Evolutionary conservation across 2,113 vertebrate genomes (phyloP).

Genomic region (Phycodurus eques): DNA sequence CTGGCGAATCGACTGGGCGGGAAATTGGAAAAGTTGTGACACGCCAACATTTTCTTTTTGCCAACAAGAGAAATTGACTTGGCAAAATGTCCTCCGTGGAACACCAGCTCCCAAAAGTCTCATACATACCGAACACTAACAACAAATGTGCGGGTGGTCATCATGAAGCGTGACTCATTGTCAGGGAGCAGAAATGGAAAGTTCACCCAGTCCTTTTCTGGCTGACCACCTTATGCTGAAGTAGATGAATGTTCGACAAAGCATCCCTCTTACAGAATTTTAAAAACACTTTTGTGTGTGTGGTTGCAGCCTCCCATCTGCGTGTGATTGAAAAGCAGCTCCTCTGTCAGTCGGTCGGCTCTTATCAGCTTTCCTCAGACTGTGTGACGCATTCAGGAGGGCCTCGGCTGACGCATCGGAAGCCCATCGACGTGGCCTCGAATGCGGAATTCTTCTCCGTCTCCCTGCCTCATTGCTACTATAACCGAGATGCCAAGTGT

Average conservation of each 20-base stretch:
- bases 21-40: constrained; percentile 46
- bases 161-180: no score
- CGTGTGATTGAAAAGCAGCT: constrained; percentile 38
- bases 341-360: constrained; percentile 32
- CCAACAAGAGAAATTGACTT: constrained; percentile 58
- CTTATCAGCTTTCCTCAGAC: constrained; percentile 65
- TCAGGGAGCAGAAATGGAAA: neutral
- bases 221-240: neutral
- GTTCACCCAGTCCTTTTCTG: neutral
- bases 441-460: constrained; percentile 47
- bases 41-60: constrained; percentile 32
- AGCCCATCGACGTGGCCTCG: constrained; percentile 41
- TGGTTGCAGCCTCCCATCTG: constrained; percentile 28
- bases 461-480: neutral
- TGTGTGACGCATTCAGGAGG: constrained; percentile 47
- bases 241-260: neutral
- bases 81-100: constrained; percentile 38
- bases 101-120: neutral
- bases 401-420: constrained; percentile 38
- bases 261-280: no score
- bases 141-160: no score
- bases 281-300: neutral
- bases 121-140: neutral
- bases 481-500: neutral
- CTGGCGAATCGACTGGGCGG: constrained; percentile 33